Evolutionary conservation across 2,797 vertebrate species (phyloP), one percentile per base, ranked within the genome.

Genomic region (Falco berigora): DNA sequence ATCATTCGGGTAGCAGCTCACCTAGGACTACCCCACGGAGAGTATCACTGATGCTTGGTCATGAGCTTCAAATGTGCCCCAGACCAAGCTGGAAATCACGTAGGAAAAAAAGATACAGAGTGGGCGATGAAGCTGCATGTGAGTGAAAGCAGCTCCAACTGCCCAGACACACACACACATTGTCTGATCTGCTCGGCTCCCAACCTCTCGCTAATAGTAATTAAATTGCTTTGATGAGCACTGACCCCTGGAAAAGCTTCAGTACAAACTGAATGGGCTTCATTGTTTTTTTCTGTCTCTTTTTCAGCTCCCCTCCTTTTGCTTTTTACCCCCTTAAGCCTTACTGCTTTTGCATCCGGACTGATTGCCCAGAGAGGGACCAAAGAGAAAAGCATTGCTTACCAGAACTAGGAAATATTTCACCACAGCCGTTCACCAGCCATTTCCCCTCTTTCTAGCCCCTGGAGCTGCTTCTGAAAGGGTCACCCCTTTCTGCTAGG

Each of bases 401-500:
- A 98, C 98, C 98, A 90, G 97, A 97, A 84, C 62, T 82, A 85
- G 71, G 78, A 50, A 95, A 92, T 93, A 75, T 59, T 59, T 83
- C 56, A 80, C 68, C 72, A 73, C 84, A 96, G 86, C 77, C 62
- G 4, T 95, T 94, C 94, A 79, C 90, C 97, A 95, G 58, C 76
- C 94, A 84, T 82, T 79, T 28, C 88, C 58, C 93, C 75, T 80
- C 72, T 88, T 76, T 66, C 63, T 47, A 93, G 80, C 94, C 92
- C 28, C 81, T 34, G 38, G 19, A 96, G 92, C 87, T 62, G 96
- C 94, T 97, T 96, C 97, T 96, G 98, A 97, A 98, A 97, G 94
- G 66, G 61, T 97, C 91, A 92, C 96, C 98, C 84, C 98, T 98
- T 98, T 98, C 98, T 83, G 61, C 89, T 94, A 84, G 97, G 97